Evolutionary conservation across 2,888 invertebrate species (phyloP).

Genomic region (Beris chalybata): DNA sequence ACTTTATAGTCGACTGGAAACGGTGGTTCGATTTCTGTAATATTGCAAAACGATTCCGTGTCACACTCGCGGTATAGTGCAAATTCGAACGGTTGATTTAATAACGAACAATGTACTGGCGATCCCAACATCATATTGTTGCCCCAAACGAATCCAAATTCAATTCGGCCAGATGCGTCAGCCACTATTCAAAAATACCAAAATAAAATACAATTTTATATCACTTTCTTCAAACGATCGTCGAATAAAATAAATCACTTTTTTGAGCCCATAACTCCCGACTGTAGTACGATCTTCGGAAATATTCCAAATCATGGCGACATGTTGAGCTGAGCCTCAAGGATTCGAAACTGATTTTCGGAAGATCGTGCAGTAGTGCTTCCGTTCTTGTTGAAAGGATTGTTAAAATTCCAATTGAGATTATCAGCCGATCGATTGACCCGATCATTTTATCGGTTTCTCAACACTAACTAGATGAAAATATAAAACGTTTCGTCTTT

Average conservation of each 20-base stretch:
- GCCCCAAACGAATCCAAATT: conserved; percentile 1
- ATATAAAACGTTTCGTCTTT: no score
- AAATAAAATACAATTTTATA: background rate
- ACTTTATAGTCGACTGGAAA: conserved; percentile 7
- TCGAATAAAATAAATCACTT: background rate
- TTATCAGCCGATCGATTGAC: no score
- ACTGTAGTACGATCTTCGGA: background rate
- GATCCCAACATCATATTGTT: background rate
- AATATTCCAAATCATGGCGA: background rate
- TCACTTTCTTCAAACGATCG: background rate
- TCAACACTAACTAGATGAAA: no score
- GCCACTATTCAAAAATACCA: background rate
- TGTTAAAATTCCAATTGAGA: no score
- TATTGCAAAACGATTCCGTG: background rate
- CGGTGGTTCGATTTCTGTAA: conserved; percentile 2
- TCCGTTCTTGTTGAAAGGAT: no score
- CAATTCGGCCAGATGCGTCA: conserved; percentile 5
- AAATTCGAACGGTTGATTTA: background rate
- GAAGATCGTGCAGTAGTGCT: no score
- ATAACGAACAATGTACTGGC: background rate
- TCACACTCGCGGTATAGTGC: background rate
- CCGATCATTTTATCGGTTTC: no score
- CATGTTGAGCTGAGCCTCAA: background rate
- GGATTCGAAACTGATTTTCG: no score
- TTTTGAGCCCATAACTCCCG: background rate